These are phyloP conservation scores for Ridgeia piscesae DNA, from an alignment of 1,140 invertebrate genomes.

Conservation along the genomic window DNA sequence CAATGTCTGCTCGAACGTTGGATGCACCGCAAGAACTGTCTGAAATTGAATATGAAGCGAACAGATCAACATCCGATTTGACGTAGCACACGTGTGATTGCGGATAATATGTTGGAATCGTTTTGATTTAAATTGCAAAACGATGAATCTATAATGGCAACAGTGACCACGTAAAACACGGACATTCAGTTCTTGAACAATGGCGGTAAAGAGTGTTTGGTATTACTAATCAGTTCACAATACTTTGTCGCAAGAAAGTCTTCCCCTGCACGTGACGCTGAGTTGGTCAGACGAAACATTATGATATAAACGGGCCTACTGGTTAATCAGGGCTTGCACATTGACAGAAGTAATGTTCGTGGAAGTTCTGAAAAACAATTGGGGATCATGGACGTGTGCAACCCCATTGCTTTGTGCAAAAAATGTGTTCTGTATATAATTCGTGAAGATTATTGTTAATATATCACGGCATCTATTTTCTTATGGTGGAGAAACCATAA, in stretches of 20 bases:
- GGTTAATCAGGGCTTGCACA: not conserved
- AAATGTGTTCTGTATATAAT: not conserved
- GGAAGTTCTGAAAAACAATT: not conserved
- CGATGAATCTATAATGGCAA: not conserved
- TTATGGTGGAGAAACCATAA: not conserved
- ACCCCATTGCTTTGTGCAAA: not conserved
- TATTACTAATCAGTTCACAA: no score
- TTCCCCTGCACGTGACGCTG: no score
- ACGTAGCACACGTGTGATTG: not conserved
- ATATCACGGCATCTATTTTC: not conserved
- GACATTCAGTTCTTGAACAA: no score
- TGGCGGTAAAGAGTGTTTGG: no score
- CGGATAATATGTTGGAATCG: not conserved
- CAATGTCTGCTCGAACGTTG: not conserved
- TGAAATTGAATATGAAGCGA: not conserved
- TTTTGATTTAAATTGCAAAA: not conserved
- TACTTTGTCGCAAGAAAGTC: no score
- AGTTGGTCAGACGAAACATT: no score
- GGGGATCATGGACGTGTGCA: not conserved
- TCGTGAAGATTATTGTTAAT: not conserved
- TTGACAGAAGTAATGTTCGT: not conserved
- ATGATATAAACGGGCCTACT: no score
- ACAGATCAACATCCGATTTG: not conserved
- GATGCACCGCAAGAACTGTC: not conserved
- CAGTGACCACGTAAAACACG: no score